A percentile compares a stretch with the other conserved stretches of the same genome.
Evolutionary conservation across 2,797 vertebrate genomes (phyloP).

Genomic region (Siniperca undulata): DNA sequence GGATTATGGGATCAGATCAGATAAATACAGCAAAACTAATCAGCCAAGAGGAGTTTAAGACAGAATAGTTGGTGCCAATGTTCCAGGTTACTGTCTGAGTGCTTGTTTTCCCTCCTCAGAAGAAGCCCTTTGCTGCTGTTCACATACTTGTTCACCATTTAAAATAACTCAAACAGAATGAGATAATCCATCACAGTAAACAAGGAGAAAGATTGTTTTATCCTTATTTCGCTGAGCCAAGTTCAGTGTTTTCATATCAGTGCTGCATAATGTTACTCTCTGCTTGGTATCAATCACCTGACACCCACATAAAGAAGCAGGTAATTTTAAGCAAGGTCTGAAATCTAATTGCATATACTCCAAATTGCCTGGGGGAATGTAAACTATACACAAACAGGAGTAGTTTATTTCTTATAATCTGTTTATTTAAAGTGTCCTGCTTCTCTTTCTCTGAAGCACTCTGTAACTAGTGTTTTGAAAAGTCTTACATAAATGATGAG

Average conservation of each 20-base stretch:
- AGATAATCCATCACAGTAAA: slow-evolving; percentile 53
- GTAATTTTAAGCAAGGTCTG: slow-evolving; percentile 44
- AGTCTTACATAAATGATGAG: slow-evolving; percentile 32
- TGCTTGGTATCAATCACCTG: slow-evolving; percentile 59
- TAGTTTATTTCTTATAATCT: slow-evolving; percentile 43
- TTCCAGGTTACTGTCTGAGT: not conserved
- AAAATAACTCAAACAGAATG: slow-evolving; percentile 21
- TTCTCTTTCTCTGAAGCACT: slow-evolving; percentile 23
- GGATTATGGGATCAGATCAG: slow-evolving; percentile 35
- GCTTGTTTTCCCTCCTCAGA: not conserved
- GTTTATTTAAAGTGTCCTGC: slow-evolving; percentile 49
- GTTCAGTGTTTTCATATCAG: slow-evolving; percentile 40
- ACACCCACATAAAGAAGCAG: slow-evolving; percentile 42
- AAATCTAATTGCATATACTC: slow-evolving; percentile 54
- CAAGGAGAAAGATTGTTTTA: slow-evolving; percentile 38
- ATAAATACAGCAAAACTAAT: slow-evolving; percentile 25
- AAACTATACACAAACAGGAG: slow-evolving; percentile 35
- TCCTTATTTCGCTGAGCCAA: slow-evolving; percentile 18
- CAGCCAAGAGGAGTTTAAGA: not conserved
- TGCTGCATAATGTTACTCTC: slow-evolving; percentile 40
- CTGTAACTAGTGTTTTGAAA: slow-evolving; percentile 20
- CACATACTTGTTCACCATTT: slow-evolving; percentile 13
- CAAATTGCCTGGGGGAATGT: slow-evolving; percentile 36
- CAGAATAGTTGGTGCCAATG: not conserved
- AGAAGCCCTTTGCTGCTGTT: slow-evolving; percentile 26